phyloP scores from a whole-genome alignment of 2,888 invertebrate genomes.

The Cryptosula pallasiana region DNA sequence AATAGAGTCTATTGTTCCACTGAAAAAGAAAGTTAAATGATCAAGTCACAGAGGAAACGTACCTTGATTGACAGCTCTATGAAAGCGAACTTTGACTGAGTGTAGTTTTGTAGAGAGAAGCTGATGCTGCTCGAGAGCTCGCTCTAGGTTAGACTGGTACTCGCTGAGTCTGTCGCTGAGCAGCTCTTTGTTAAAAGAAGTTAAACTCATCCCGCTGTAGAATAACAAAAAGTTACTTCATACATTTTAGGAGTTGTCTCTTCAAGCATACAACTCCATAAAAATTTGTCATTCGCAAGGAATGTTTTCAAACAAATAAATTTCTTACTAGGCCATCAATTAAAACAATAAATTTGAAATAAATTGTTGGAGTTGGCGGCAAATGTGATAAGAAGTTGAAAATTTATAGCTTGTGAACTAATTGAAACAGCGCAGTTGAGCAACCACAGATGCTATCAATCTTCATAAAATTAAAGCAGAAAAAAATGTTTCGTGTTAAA shows the following conservation, averaged over 20 bases:
- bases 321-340: too few species aligned
- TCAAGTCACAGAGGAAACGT: too few species aligned
- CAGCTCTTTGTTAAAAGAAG: slow-evolving; percentile 8
- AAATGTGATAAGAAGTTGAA: too few species aligned
- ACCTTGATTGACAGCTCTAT: slow-evolving; percentile 4
- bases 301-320: too few species aligned
- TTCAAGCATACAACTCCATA: neutral
- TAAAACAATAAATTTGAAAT: too few species aligned
- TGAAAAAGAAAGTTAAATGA: too few species aligned
- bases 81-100: neutral
- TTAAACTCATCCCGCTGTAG: neutral
- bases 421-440: too few species aligned
- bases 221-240: neutral
- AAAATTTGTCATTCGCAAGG: neutral
- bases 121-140: neutral
- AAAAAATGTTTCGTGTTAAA: too few species aligned
- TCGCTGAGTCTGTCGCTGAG: slow-evolving; percentile 8
- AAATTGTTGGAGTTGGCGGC: too few species aligned
- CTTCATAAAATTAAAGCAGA: too few species aligned
- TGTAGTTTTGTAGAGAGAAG: neutral
- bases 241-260: neutral
- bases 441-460: too few species aligned
- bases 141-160: neutral
- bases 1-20: neutral
- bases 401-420: too few species aligned